A percentile compares a stretch with the other conserved stretches of the same genome.
Conservation (phyloP, 2,888 invertebrate genomes). For the Lasioglossum vierecki region DNA sequence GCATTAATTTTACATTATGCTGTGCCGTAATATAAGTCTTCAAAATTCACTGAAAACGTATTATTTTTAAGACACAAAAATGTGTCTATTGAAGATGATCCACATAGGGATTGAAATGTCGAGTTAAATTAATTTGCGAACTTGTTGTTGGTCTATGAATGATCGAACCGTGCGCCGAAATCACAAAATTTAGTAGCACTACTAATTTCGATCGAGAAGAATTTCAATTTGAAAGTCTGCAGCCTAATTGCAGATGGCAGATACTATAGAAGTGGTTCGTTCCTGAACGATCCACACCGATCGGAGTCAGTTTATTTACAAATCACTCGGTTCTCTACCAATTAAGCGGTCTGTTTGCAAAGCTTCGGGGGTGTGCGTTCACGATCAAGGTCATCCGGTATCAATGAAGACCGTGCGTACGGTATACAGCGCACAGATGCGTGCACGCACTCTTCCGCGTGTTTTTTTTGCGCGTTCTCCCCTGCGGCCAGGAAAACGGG, state of each 20-base stretch:
- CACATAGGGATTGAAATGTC: no score
- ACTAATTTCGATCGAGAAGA: no score
- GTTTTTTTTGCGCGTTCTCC: slow-evolving; percentile 13
- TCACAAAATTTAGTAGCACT: no score
- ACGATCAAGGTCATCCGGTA: slow-evolving; percentile 69
- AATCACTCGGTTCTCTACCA: neutral
- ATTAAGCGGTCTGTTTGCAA: neutral
- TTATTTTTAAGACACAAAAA: no score
- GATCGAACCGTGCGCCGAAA: no score
- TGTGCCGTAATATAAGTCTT: no score
- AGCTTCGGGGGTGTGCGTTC: slow-evolving; percentile 30
- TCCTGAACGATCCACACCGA: neutral
- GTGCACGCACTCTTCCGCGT: slow-evolving; percentile 24
- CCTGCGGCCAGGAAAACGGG: slow-evolving; percentile 19
- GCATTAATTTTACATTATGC: no score
- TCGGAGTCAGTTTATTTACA: neutral
- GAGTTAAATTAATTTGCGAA: no score
- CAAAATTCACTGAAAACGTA: no score
- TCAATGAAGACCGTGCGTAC: slow-evolving; percentile 36
- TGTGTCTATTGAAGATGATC: no score
- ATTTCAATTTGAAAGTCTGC: neutral
- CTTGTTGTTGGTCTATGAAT: no score
- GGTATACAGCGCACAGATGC: neutral
- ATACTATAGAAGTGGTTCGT: neutral
- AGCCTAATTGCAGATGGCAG: neutral